Conservation (phyloP, 1,140 invertebrate genomes). For the Lepidurus packardi region DNA sequence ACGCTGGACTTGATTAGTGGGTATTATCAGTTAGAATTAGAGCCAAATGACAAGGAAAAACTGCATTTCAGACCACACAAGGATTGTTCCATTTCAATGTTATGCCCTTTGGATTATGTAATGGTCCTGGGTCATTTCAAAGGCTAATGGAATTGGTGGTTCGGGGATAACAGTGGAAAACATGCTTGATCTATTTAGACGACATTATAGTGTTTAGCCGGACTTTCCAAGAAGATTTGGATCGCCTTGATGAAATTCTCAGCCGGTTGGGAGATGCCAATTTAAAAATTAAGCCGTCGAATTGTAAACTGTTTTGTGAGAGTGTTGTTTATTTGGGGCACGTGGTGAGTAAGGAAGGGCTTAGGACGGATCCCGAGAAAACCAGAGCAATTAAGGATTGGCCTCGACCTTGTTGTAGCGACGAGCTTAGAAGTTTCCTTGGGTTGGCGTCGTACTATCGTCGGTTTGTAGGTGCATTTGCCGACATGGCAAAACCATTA, state of each 20-base stretch:
- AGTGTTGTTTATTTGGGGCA: conserved; percentile 43
- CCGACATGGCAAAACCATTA: neutral
- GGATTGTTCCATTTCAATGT: conserved; percentile 36
- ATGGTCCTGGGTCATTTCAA: conserved; percentile 37
- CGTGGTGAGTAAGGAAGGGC: conserved; percentile 40
- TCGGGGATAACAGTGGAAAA: conserved; percentile 33
- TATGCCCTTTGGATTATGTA: conserved; percentile 41
- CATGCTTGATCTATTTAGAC: conserved; percentile 39
- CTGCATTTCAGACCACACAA: conserved; percentile 44
- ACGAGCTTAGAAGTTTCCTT: conserved; percentile 8
- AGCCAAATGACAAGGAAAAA: conserved; percentile 41
- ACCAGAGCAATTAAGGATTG: conserved; percentile 42
- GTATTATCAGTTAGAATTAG: conserved; percentile 47
- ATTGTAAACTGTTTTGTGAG: conserved; percentile 41
- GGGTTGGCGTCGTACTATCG: conserved; percentile 31
- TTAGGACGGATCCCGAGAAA: conserved; percentile 43
- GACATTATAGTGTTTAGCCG: conserved; percentile 38
- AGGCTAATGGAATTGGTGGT: conserved; percentile 36
- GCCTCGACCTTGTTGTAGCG: conserved; percentile 37
- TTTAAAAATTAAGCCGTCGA: conserved; percentile 41
- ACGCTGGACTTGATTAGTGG: conserved; percentile 45
- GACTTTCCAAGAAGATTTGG: conserved; percentile 36
- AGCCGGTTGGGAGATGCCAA: conserved; percentile 37
- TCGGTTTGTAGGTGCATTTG: neutral
- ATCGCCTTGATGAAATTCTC: conserved; percentile 39